phyloP scores from a whole-genome alignment of 1,140 invertebrate species.

The Heliconius eleuchia region DNA sequence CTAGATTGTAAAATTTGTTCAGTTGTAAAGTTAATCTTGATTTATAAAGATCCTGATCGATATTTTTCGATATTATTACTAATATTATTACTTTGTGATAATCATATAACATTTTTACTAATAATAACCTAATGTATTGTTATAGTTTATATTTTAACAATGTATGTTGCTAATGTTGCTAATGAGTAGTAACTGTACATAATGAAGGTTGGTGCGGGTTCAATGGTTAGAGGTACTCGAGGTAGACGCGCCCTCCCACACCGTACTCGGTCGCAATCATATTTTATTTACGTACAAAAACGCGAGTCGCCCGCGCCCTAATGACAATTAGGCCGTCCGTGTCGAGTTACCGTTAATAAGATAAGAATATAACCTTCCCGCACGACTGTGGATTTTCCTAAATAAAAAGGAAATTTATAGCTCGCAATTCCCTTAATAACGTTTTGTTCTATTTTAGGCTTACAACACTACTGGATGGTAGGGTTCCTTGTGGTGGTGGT shows the following conservation, averaged over 20 bases:
- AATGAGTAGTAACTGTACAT: too few species aligned
- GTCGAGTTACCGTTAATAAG: conserved; percentile 32
- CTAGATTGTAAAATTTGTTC: not conserved
- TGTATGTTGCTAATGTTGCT: too few species aligned
- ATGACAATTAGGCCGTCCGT: conserved; percentile 14
- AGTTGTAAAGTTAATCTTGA: not conserved
- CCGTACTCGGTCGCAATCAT: not conserved
- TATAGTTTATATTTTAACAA: too few species aligned
- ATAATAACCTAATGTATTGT: not conserved
- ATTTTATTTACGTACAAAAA: conserved; percentile 3
- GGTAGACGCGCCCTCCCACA: not conserved
- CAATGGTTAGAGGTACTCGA: too few species aligned
- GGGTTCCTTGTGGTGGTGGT: not conserved
- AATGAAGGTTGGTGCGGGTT: too few species aligned
- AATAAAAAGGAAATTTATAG: not conserved
- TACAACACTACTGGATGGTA: not conserved
- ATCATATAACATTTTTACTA: not conserved
- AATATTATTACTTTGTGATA: too few species aligned
- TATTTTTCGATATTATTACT: too few species aligned
- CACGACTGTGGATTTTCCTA: conserved; percentile 6
- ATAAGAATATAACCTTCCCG: conserved; percentile 18
- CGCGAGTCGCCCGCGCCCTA: not conserved
- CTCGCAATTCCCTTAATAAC: not conserved
- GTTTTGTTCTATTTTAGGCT: not conserved
- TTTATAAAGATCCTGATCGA: not conserved